Base-by-base conservation (phyloP, 2,888 invertebrate species). In the Phoenoteleia sp. region DNA sequence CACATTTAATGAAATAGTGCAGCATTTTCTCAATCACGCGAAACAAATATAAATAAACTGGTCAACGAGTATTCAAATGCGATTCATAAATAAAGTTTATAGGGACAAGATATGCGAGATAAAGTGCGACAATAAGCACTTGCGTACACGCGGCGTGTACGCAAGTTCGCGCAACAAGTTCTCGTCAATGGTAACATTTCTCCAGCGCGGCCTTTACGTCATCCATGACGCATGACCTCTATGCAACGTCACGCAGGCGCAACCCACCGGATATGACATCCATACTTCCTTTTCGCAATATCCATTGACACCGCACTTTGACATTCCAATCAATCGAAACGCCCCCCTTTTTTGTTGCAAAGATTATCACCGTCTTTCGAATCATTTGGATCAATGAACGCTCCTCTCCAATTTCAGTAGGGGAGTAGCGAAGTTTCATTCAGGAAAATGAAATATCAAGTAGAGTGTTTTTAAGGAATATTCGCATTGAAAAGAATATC, bases 131-230 rank as follows among this genome's bases (percentile, higher is more conserved):
- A 77, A 81, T 64, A 62, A 42, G 60, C 52, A 54, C 42, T 76
- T 66, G 77, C 76, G 83, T 67, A 66, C 45, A 49, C 72, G 60
- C 81, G 58, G 81, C 77, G 84, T 80, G 87, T 82, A 88, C 87
- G 86, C 88, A 88, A 89, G 88, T 86, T 88, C 83, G 87, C 85
- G 92, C 92, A 92, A 92, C 92, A 92, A 92, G 92, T 92, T 85
- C 88, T 89, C 90, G 89, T 90, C 90, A 89, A 90, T 89, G 89
- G 82, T 79, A 83, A 77, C 76, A 77, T 89, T 87, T 88, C 88
- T 86, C 88, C 86, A 80, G 83, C 88, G 85, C 88, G 85, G 88
- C 87, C 86, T 83, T 90, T 88, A 90, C 89, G 89, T 89, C 86
- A 88, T 81, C 81, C 82, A 87, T 91, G 91, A 91, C 91, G 91